Evolutionary conservation across 1,140 invertebrate genomes (phyloP).

Genomic region (Drosophila sp.): DNA sequence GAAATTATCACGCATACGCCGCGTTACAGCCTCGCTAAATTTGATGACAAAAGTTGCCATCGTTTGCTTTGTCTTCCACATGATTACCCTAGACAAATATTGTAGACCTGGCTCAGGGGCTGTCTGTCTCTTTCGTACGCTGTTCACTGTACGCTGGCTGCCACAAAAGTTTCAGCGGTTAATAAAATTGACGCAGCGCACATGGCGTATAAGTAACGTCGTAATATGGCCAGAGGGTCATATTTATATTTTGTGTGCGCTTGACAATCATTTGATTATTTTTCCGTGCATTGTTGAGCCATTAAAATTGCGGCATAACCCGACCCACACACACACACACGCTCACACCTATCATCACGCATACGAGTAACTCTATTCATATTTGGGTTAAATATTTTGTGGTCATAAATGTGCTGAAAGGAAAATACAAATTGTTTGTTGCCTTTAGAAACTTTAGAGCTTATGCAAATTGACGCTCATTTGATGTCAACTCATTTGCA

Average conservation of each 20-base stretch:
- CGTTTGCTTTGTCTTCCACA: slow-evolving; percentile 31
- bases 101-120: slow-evolving; percentile 13
- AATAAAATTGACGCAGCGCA: slow-evolving; percentile 61
- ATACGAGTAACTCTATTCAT: slow-evolving; percentile 10
- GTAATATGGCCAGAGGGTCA: slow-evolving; percentile 64
- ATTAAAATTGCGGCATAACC: slow-evolving; percentile 25
- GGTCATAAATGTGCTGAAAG: slow-evolving; percentile 36
- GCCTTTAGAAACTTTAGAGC: slow-evolving; percentile 7
- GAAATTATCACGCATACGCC: slow-evolving; percentile 56
- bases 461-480: slow-evolving; percentile 28
- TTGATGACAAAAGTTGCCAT: slow-evolving; percentile 59
- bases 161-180: slow-evolving; percentile 64
- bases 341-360: neutral
- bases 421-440: slow-evolving; percentile 14
- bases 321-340: neutral
- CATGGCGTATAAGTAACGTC: slow-evolving; percentile 33
- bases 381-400: slow-evolving; percentile 55
- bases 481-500: slow-evolving; percentile 20
- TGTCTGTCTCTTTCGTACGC: too few relatives aligned
- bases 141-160: neutral
- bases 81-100: slow-evolving; percentile 42
- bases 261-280: slow-evolving; percentile 68
- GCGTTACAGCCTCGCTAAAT: slow-evolving; percentile 32
- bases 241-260: slow-evolving; percentile 55
- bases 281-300: slow-evolving; percentile 9